phyloP scores from a whole-genome alignment of 2,888 invertebrate species.

The Steinernema carpocapsae region DNA sequence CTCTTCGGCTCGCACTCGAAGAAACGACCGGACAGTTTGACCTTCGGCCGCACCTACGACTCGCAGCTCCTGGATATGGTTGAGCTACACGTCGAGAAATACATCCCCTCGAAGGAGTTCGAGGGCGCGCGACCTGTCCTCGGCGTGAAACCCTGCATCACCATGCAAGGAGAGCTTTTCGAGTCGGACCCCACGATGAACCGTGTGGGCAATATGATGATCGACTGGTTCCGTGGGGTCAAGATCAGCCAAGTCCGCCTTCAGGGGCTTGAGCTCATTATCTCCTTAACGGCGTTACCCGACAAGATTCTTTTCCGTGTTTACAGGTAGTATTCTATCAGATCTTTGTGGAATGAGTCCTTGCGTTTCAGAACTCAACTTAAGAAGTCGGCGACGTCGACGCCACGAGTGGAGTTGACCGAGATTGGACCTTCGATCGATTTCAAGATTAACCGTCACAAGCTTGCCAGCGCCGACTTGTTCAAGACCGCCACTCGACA shows the following conservation, averaged over 20 bases:
- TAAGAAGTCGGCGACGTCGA: slow-evolving; percentile 87
- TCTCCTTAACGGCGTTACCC: slow-evolving; percentile 85
- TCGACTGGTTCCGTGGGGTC: slow-evolving; percentile 89
- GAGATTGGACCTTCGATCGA: slow-evolving; percentile 93
- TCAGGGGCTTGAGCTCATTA: slow-evolving; percentile 89
- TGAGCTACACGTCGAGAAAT: slow-evolving; percentile 87
- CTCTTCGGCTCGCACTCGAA: slow-evolving; percentile 89
- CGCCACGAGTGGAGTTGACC: slow-evolving; percentile 87
- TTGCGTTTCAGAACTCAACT: slow-evolving; percentile 76
- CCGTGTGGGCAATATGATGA: slow-evolving; percentile 83
- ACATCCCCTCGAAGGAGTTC: slow-evolving; percentile 73
- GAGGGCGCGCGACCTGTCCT: slow-evolving; percentile 74
- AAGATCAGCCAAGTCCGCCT: slow-evolving; percentile 81
- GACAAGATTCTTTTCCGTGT: slow-evolving; percentile 81
- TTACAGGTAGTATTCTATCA: slow-evolving; percentile 72
- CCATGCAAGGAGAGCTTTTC: slow-evolving; percentile 91
- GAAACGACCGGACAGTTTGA: slow-evolving; percentile 74
- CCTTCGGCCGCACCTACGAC: slow-evolving; percentile 81
- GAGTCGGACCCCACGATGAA: slow-evolving; percentile 80
- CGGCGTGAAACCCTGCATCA: slow-evolving; percentile 86
- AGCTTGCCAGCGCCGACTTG: slow-evolving; percentile 86
- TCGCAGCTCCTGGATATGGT: slow-evolving; percentile 91
- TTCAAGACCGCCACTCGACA: slow-evolving; percentile 73
- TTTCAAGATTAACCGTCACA: slow-evolving; percentile 82
- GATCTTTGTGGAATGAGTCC: background rate